These are phyloP conservation scores for Cassiopea xamachana DNA, from an alignment of 30 jellyfish, hydroid and myxozoan genomes.

Conservation along the genomic window DNA sequence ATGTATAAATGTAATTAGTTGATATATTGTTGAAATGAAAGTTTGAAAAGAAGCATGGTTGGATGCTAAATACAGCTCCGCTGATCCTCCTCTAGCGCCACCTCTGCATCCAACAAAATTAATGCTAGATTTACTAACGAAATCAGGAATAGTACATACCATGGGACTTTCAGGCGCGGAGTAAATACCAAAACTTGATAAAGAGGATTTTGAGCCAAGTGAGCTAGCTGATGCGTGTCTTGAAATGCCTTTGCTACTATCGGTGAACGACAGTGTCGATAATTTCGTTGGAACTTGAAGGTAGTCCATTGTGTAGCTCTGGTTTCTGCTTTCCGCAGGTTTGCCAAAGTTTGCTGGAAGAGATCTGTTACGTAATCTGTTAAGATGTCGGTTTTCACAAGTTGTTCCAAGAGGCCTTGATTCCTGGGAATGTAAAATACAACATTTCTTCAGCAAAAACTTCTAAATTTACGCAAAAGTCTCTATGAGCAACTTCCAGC, in stretches of 20 bases:
- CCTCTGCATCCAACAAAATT: too few relatives aligned
- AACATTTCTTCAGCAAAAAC: too few relatives aligned
- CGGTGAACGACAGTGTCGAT: conserved; percentile 10
- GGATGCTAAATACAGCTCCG: too few relatives aligned
- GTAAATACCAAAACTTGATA: conserved; percentile 67
- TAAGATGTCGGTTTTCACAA: conserved; percentile 11
- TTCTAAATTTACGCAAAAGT: too few relatives aligned
- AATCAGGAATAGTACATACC: neutral
- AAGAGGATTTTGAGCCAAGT: conserved; percentile 51
- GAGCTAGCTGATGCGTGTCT: conserved; percentile 49
- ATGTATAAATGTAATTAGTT: too few relatives aligned
- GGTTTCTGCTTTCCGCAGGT: conserved; percentile 20
- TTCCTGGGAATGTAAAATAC: neutral
- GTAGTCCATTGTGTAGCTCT: conserved; percentile 40
- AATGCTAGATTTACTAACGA: too few relatives aligned
- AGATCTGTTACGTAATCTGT: conserved; percentile 33
- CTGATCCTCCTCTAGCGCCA: too few relatives aligned
- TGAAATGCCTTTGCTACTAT: conserved; percentile 12
- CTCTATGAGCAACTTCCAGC: too few relatives aligned
- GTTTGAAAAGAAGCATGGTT: too few relatives aligned
- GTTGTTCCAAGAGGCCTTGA: neutral
- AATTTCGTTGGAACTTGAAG: conserved; percentile 53
- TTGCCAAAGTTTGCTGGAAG: conserved; percentile 50
- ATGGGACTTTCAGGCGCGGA: conserved; percentile 71
- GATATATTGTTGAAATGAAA: too few relatives aligned